A percentile compares a stretch with the other conserved stretches of the same genome.
Evolutionary conservation across 2,797 vertebrate species (phyloP).

Genomic region (Ptychadena robeensis): DNA sequence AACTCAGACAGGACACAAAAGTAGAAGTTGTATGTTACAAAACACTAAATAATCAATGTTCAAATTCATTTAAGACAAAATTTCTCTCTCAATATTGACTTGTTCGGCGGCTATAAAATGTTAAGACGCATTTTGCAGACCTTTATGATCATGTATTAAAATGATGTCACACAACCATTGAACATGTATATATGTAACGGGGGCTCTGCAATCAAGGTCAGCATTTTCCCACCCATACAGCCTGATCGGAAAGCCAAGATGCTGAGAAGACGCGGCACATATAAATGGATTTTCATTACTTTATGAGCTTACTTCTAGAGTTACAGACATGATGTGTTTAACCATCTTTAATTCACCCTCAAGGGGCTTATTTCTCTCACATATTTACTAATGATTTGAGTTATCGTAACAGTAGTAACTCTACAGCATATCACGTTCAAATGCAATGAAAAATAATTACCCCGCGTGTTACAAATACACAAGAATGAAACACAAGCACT

Average conservation of each 20-base stretch:
- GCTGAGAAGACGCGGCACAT: conserved; percentile 42
- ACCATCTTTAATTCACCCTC: conserved; percentile 62
- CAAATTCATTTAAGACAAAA: not conserved
- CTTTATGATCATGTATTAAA: conserved; percentile 34
- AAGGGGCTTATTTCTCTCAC: conserved; percentile 58
- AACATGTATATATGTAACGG: conserved; percentile 23
- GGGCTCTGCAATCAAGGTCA: conserved; percentile 39
- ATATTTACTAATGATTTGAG: conserved; percentile 64
- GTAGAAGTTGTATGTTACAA: not conserved
- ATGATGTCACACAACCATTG: conserved; percentile 28
- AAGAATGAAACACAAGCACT: not conserved
- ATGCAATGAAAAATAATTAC: conserved; percentile 61
- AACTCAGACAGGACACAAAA: not conserved
- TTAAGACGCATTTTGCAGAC: not conserved
- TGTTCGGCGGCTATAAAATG: not conserved
- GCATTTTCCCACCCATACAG: conserved; percentile 37
- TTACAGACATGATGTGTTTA: conserved; percentile 60
- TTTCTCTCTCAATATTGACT: not conserved
- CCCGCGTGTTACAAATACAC: not conserved
- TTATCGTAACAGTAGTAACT: conserved; percentile 60
- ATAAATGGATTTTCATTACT: conserved; percentile 62
- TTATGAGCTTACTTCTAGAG: conserved; percentile 57
- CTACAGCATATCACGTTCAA: conserved; percentile 62
- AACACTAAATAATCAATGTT: not conserved
- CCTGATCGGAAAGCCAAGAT: conserved; percentile 35